Evolutionary conservation across 2,113 vertebrate genomes (phyloP).

Genomic region (Oriolus oriolus): DNA sequence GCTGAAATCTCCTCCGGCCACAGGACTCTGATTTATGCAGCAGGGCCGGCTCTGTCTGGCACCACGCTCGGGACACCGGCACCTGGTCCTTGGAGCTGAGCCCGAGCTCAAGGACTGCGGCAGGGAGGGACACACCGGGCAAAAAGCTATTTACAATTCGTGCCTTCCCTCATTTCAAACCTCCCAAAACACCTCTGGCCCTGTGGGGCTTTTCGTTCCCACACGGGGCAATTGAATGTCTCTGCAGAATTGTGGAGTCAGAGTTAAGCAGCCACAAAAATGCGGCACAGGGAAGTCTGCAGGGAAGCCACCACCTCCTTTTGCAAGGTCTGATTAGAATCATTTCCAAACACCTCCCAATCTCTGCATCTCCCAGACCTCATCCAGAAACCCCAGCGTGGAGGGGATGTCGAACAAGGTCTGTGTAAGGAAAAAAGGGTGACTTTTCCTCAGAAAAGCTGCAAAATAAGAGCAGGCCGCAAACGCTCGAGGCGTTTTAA

Average conservation of each 20-base stretch:
- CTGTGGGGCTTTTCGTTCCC: neutral
- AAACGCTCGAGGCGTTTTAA: neutral
- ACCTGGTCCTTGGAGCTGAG: neutral
- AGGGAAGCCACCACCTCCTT: neutral
- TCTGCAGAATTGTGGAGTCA: neutral
- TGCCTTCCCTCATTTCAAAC: neutral
- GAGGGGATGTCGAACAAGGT: rapidly evolving
- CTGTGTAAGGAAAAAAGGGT: neutral
- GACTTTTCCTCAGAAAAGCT: neutral
- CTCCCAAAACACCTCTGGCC: neutral
- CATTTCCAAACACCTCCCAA: neutral
- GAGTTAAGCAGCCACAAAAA: neutral
- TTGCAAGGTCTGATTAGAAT: neutral
- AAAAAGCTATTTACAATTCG: neutral
- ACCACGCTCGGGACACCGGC: neutral
- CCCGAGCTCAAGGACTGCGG: neutral
- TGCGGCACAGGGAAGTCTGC: neutral
- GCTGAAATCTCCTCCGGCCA: neutral
- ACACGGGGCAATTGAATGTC: neutral
- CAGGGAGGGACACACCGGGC: neutral
- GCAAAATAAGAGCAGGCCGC: neutral
- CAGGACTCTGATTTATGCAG: neutral
- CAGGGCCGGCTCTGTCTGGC: neutral
- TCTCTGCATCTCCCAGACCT: neutral
- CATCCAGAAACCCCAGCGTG: neutral